These are phyloP conservation scores for Apostichopus parvimensis DNA, from an alignment of 35 echinoderm and acorn worm genomes.

Conservation along the genomic window DNA sequence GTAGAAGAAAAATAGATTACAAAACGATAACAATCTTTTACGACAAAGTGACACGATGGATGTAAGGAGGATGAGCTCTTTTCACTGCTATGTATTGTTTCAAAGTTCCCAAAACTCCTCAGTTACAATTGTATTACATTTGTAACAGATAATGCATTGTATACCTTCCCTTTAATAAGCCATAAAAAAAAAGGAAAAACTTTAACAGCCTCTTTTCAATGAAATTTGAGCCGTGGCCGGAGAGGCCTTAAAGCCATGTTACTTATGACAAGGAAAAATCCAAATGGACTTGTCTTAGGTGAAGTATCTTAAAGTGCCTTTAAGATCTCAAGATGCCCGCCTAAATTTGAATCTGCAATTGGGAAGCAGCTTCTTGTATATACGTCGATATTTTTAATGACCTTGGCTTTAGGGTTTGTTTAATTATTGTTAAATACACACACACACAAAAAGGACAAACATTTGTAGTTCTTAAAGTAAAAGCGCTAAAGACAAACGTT, in stretches of 20 bases:
- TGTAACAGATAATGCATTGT: not conserved
- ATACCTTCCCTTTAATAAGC: not conserved
- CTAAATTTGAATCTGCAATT: not conserved
- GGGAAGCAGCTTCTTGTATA: too few species aligned
- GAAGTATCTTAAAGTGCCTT: not conserved
- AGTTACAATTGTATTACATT: too few species aligned
- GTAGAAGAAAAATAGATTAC: too few species aligned
- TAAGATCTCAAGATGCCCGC: not conserved
- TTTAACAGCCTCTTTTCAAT: not conserved
- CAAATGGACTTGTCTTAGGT: not conserved
- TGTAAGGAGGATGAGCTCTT: too few species aligned
- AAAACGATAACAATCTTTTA: too few species aligned
- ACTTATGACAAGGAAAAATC: not conserved
- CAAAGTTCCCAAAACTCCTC: too few species aligned
- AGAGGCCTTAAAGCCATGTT: not conserved
- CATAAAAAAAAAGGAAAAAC: not conserved
- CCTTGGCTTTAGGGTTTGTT: not conserved
- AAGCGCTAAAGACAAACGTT: too few species aligned
- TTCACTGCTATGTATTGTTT: too few species aligned
- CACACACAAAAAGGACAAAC: not conserved
- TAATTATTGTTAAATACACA: not conserved
- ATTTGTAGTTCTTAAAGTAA: too few species aligned
- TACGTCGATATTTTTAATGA: not conserved
- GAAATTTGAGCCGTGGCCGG: not conserved
- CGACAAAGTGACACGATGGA: too few species aligned